Evolutionary conservation across 30 jellyfish, hydroid and myxozoan species (phyloP).

Genomic region (Phacellophora camtschatica): DNA sequence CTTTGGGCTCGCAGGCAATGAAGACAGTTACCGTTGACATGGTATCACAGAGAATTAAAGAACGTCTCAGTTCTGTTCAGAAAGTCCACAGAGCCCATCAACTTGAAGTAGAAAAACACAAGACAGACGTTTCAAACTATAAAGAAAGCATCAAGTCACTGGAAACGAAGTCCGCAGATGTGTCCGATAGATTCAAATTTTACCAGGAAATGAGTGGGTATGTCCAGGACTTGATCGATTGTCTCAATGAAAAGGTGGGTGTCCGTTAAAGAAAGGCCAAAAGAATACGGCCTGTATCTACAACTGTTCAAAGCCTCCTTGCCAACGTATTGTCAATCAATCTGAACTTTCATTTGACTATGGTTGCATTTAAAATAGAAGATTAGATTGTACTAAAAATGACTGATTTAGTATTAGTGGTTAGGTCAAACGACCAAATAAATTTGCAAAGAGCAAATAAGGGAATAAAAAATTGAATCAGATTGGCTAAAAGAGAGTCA

Average conservation of each 20-base stretch:
- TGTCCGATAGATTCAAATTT: conserved; percentile 80
- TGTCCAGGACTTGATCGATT: conserved; percentile 86
- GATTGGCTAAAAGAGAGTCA: too few species aligned
- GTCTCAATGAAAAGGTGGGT: conserved; percentile 94
- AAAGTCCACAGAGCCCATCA: conserved; percentile 88
- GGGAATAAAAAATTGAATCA: too few species aligned
- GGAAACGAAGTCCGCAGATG: conserved; percentile 82
- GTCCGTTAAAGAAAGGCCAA: not conserved
- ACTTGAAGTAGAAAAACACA: conserved; percentile 71
- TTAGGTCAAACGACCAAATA: too few species aligned
- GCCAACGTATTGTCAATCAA: too few species aligned
- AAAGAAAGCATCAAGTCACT: conserved; percentile 57
- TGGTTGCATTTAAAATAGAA: too few species aligned
- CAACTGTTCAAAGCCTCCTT: too few species aligned
- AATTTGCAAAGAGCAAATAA: too few species aligned
- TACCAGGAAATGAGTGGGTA: conserved; percentile 96
- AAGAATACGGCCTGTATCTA: not conserved
- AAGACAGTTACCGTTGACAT: conserved; percentile 66
- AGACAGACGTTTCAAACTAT: conserved; percentile 59
- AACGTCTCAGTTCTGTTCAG: conserved; percentile 69
- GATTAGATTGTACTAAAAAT: too few species aligned
- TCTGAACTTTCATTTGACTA: too few species aligned
- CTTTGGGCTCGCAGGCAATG: conserved; percentile 43
- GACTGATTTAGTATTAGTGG: too few species aligned
- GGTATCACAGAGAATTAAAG: conserved; percentile 78